Base-by-base conservation (phyloP, 2,888 invertebrate genomes). In the Hipparchia sbordonii region DNA sequence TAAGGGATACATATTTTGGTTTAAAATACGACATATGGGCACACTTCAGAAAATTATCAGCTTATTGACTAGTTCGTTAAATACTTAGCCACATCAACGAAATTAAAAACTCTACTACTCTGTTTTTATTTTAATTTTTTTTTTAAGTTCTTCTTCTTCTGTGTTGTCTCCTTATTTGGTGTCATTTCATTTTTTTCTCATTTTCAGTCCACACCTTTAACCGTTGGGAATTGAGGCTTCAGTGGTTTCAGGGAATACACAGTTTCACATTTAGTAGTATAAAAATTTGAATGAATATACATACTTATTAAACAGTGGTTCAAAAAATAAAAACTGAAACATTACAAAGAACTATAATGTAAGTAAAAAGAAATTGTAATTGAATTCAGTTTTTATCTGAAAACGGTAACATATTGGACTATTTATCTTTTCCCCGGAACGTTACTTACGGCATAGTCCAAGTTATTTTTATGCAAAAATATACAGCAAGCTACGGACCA, bases 391-490 rank as follows among this genome's bases (percentile, higher is more conserved):
- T 70, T 57, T 72, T 67, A 72, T 67, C 62, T 74, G 51, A 72
- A 63, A 46, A 60, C 62, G 12, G 70, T 65, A 72, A 76, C 71
- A 60, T 76, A 76, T 74, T 74, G 74, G 68, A 10, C 70, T 76
- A 74, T 74, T 74, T 56, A 71, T 73, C 73, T 75, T 71, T 59
- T 48, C 51, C 69, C 60, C 59, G 54, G 33, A 33, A 51, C 72
- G 56, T 75, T 73, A 72, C 73, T 75, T 73, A 72, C 73, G 72
- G 71, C 61, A 62, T 70, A 68, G 73, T 73, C 8, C 13, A 71
- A 82, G 82, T 86, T 87, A 85, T 89, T 87, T 89, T 87, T 86
- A 89, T 89, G 89, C 87, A 89, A 90, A 90, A 87, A 88, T 87
- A 87, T 86, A 87, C 86, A 83, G 84, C 80, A 83, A 83, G 85